Conservation (phyloP, 1,140 invertebrate species). For the Lepeophtheirus salmonis region DNA sequence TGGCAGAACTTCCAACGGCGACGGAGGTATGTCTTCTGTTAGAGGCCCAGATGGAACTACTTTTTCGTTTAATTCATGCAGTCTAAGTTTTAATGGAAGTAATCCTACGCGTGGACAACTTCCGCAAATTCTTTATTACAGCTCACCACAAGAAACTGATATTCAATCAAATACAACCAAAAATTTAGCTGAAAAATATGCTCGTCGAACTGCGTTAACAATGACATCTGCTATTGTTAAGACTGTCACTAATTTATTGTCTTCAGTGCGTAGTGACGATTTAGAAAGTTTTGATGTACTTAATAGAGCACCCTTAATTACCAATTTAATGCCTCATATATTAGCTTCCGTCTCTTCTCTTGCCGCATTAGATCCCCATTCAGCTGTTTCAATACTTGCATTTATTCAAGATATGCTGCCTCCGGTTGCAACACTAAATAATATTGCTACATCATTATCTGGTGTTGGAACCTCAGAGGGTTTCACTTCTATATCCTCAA, state of each 20-base stretch:
- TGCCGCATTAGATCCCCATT: constrained; percentile 31
- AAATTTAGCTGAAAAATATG: constrained; percentile 40
- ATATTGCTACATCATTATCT: background rate
- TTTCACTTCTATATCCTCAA: background rate
- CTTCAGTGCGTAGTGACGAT: constrained; percentile 40
- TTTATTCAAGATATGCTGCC: constrained; percentile 76
- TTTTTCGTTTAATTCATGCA: constrained; percentile 77
- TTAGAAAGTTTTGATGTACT: constrained; percentile 36
- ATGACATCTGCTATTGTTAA: constrained; percentile 50
- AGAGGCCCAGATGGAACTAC: constrained; percentile 77
- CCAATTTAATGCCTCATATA: constrained; percentile 52
- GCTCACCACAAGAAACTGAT: constrained; percentile 27
- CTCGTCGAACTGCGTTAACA: constrained; percentile 45
- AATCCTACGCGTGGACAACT: constrained; percentile 82
- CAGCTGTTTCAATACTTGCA: constrained; percentile 70
- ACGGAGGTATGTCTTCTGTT: constrained; percentile 62
- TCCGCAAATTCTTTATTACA: constrained; percentile 78
- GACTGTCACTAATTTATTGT: constrained; percentile 47
- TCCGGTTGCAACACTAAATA: constrained; percentile 50
- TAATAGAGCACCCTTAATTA: constrained; percentile 40
- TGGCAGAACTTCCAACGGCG: constrained; percentile 76
- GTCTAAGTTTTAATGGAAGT: constrained; percentile 82
- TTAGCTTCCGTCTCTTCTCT: constrained; percentile 48
- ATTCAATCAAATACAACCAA: constrained; percentile 6
- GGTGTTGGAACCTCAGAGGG: background rate